Percentiles rank a stretch among this genome's conserved stretches.
Evolutionary conservation across 1,140 invertebrate genomes (phyloP).

Genomic region (Hyles vespertilio): DNA sequence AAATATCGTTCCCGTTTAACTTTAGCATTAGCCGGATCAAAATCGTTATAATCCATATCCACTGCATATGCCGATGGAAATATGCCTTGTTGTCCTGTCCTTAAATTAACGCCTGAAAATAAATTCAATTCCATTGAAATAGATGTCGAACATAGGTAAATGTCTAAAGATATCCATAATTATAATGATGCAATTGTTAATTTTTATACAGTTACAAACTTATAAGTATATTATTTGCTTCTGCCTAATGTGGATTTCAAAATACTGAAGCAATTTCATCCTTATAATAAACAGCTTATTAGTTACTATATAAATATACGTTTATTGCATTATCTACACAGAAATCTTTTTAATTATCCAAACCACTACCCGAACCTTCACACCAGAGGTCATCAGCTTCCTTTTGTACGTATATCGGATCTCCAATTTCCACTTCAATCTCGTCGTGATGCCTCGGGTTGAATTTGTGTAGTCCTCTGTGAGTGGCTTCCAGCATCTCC

Average conservation of each 20-base stretch:
- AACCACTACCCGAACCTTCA: slow-evolving; percentile 80
- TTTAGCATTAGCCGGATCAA: slow-evolving; percentile 90
- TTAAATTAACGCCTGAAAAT: slow-evolving; percentile 89
- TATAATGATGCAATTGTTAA: too few species aligned
- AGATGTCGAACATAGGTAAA: too few species aligned
- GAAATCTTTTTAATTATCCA: too few species aligned
- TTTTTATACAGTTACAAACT: too few species aligned
- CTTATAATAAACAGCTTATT: too few species aligned
- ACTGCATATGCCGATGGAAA: slow-evolving; percentile 98
- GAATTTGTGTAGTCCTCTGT: slow-evolving; percentile 96
- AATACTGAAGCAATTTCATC: too few species aligned
- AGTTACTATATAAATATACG: too few species aligned
- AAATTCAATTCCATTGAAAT: too few species aligned
- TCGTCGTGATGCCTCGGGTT: slow-evolving; percentile 96
- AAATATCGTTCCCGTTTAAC: slow-evolving; percentile 93
- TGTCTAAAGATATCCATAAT: too few species aligned
- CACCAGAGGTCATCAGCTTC: slow-evolving; percentile 98
- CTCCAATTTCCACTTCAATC: slow-evolving; percentile 97
- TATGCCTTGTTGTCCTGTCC: slow-evolving; percentile 94
- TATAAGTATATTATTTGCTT: too few species aligned
- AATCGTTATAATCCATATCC: slow-evolving; percentile 96
- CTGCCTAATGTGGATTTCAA: too few species aligned
- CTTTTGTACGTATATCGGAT: slow-evolving; percentile 97
- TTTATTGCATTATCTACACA: too few species aligned
- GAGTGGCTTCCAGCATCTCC: slow-evolving; percentile 94